Evolutionary conservation across 1,140 invertebrate genomes (phyloP).

Genomic region (Wiebesia pumilae): DNA sequence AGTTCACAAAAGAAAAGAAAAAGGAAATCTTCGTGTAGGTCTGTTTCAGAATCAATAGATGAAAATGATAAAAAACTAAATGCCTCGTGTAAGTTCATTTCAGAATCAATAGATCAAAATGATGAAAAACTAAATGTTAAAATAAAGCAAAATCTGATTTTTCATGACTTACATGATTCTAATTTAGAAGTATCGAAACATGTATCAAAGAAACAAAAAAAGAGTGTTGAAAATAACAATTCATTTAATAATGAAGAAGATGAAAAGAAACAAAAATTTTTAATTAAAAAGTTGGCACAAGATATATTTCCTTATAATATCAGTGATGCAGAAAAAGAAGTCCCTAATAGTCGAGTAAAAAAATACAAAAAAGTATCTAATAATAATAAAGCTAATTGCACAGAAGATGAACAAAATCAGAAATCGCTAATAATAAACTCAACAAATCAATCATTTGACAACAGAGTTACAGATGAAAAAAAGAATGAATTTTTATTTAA

Average conservation of each 20-base stretch:
- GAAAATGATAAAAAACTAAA: background rate
- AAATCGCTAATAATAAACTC: conserved; percentile 40
- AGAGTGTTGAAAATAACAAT: background rate
- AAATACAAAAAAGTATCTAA: background rate
- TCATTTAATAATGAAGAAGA: background rate
- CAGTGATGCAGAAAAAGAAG: conserved; percentile 10
- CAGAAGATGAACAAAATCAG: conserved; percentile 17
- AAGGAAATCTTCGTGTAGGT: conserved; percentile 15
- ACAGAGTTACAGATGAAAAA: background rate
- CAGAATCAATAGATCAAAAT: background rate
- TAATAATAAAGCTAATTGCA: background rate
- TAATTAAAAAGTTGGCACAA: background rate
- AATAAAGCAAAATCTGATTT: background rate
- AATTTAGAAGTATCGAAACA: background rate
- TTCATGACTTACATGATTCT: background rate
- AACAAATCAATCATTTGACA: background rate
- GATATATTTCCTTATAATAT: background rate
- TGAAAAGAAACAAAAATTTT: background rate
- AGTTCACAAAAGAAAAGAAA: conserved; percentile 45
- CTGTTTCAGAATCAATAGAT: conserved; percentile 12
- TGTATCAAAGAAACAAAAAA: conserved; percentile 3
- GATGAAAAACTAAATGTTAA: background rate
- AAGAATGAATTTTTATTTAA: background rate
- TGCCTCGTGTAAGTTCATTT: background rate
- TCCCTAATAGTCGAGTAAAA: conserved; percentile 24